These are phyloP conservation scores for Xiphophorus hellerii DNA, from an alignment of 2,113 vertebrate species.

Conservation along the genomic window DNA sequence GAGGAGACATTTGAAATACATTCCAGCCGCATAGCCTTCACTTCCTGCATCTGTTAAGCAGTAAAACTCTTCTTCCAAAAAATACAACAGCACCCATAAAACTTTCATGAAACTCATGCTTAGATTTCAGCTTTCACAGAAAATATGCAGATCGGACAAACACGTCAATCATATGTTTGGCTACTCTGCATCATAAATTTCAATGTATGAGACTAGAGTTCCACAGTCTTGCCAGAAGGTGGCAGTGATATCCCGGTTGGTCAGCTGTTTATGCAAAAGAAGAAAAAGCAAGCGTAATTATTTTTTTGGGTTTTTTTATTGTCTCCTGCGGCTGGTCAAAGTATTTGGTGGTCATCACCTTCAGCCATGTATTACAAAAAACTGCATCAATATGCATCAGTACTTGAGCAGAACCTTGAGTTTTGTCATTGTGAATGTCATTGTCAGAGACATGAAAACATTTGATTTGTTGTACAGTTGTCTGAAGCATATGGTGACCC, in stretches of 20 bases:
- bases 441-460: too few species aligned
- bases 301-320: too few species aligned
- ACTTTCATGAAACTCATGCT: background rate
- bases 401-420: too few species aligned
- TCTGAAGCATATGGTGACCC: too few species aligned
- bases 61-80: background rate
- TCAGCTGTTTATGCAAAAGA: background rate
- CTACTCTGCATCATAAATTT: background rate
- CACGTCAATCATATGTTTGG: background rate
- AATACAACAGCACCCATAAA: background rate
- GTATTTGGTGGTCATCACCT: too few species aligned
- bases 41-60: background rate
- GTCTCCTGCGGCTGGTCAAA: too few species aligned
- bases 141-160: background rate
- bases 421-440: too few species aligned
- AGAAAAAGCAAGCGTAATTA: too few species aligned
- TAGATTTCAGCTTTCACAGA: background rate
- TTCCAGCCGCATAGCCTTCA: constrained; percentile 3
- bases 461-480: too few species aligned
- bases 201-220: background rate
- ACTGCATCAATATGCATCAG: too few species aligned
- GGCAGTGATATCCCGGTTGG: background rate
- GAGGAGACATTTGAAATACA: constrained; percentile 21
- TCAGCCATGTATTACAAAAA: too few species aligned
- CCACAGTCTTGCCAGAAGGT: background rate